phyloP scores from a whole-genome alignment of 2,113 vertebrate species.

The Theristicus caerulescens region DNA sequence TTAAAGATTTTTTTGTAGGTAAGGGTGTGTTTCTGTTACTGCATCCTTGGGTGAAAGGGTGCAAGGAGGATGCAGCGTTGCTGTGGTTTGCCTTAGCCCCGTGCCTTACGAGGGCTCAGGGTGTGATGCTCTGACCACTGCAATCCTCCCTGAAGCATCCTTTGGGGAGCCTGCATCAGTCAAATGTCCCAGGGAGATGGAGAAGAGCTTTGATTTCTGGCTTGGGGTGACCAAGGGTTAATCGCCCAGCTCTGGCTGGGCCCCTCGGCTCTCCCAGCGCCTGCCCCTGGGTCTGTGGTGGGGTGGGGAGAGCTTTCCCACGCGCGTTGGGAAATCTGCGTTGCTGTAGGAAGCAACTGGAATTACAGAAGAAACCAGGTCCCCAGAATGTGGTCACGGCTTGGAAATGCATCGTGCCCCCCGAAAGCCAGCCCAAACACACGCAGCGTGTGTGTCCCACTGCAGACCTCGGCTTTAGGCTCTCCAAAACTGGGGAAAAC shows the following conservation, averaged over 20 bases:
- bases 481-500: not conserved
- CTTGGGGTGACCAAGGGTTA: not conserved
- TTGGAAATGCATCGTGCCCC: not conserved
- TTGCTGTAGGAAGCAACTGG: not conserved
- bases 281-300: not conserved
- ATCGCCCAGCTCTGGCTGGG: not conserved
- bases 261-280: not conserved
- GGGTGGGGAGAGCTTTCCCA: not conserved
- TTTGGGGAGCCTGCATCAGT: not conserved
- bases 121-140: not conserved
- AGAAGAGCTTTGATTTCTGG: not conserved
- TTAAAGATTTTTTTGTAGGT: not conserved
- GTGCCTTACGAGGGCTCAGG: not conserved
- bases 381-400: not conserved
- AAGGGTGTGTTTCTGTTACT: not conserved
- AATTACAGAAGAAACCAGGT: not conserved
- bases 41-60: not conserved
- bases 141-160: not conserved
- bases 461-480: not conserved
- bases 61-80: not conserved
- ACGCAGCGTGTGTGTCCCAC: fast-evolving
- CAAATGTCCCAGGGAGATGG: not conserved
- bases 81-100: not conserved
- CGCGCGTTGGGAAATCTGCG: not conserved
- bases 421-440: not conserved